Evolutionary conservation across 2,113 vertebrate genomes (phyloP).

Genomic region (Ceratotherium simum): DNA sequence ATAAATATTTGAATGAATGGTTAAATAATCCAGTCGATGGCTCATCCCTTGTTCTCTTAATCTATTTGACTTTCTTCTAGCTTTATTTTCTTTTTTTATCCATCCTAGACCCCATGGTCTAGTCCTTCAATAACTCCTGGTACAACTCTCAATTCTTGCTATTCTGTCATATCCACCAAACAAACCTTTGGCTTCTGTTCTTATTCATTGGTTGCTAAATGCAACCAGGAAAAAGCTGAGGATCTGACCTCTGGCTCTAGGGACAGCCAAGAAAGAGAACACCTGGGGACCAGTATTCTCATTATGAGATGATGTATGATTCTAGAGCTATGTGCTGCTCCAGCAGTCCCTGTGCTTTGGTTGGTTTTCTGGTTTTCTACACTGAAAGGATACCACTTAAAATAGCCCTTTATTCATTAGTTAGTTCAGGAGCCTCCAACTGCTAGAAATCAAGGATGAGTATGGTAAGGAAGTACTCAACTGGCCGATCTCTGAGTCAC

Average conservation of each 20-base stretch:
- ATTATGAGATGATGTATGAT: neutral
- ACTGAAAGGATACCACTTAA: neutral
- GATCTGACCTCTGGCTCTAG: neutral
- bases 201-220: neutral
- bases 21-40: neutral
- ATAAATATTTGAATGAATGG: neutral
- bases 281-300: neutral
- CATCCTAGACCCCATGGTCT: neutral
- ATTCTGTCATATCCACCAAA: neutral
- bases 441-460: neutral
- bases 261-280: neutral
- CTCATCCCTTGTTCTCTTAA: neutral
- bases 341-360: neutral
- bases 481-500: neutral
- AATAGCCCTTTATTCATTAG: neutral
- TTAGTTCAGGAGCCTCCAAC: neutral
- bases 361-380: neutral
- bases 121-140: neutral
- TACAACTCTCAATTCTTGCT: neutral
- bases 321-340: neutral
- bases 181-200: neutral
- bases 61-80: neutral
- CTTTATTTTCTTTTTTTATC: neutral
- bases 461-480: neutral
- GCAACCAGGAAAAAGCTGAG: neutral